Base-by-base conservation (phyloP, 2,113 vertebrate species). In the Callithrix jacchus region DNA sequence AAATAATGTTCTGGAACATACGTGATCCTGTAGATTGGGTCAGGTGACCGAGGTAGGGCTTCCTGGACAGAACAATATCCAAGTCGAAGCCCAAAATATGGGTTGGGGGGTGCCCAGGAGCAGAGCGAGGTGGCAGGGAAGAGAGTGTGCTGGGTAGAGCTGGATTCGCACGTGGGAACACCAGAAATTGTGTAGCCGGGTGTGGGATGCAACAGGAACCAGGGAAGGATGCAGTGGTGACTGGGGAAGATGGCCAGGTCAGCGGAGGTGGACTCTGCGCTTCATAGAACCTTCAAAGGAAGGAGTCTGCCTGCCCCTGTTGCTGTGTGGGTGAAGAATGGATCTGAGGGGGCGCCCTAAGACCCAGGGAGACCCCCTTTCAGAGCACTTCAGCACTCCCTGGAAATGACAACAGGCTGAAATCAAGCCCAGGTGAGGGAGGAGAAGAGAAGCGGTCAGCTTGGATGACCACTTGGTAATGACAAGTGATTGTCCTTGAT, bases 221-320 rank as follows among this genome's bases (percentile, higher is more conserved):
- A 2, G 27, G 61, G 27, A 64, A 64, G 61, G 61, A 64, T 30
- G 61, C 61, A 30, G 1, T 30, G 27, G 27, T 64, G 27, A 30
- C 61, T 4, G 30, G 61, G 27, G 0, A 1, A 20, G 40, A 37
- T 21, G 5, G 0, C 14, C 23, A 1, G 56, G 73, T 14, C 1
- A 30, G 6, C 8, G 3, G 40, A 9, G 8, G 32, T 23, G 5
- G 20, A n/a, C 1, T 8, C 40, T 47, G 30, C 3, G 12, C 8
- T 77, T 47, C 25, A 11, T 37, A 30, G 13, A 27, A 18, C 2
- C 20, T 52, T 16, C 2, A 2, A 2, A 3, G 45, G 32, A 70
- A 52, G 37, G 13, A 49, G 4, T 3, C 20, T 68, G n/a, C n/a
- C n/a, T n/a, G 45, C 32, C 32, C 20, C 2, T 17, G 0, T 86